These are phyloP conservation scores for Lerista edwardsae DNA, from an alignment of 2,797 vertebrate species.

Conservation along the genomic window DNA sequence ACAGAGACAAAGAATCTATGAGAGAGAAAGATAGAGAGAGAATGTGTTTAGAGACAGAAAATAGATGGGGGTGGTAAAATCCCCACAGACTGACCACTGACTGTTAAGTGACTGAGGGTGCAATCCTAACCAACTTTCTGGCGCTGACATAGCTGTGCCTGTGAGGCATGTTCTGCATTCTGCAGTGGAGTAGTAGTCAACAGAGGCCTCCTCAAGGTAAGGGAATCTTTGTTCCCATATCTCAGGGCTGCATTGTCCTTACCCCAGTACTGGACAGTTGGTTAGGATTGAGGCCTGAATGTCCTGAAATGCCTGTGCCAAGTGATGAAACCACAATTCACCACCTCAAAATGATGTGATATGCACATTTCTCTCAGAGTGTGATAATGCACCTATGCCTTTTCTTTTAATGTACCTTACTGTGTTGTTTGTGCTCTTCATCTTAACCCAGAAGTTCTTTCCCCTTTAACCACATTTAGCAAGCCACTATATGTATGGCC, in stretches of 20 bases:
- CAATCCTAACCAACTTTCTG: not conserved
- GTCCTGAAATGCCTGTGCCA: not conserved
- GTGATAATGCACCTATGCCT: too few species aligned
- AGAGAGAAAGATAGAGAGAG: not conserved
- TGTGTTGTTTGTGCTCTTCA: not conserved
- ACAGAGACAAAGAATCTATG: too few species aligned
- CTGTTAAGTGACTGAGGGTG: too few species aligned
- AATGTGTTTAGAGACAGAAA: not conserved
- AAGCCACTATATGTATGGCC: not conserved
- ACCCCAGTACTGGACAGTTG: too few species aligned
- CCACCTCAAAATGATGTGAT: not conserved
- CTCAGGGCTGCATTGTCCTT: too few species aligned
- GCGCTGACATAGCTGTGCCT: too few species aligned
- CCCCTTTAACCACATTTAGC: slow-evolving; percentile 7
- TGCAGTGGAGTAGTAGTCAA: too few species aligned
- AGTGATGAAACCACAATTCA: not conserved
- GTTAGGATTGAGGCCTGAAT: too few species aligned
- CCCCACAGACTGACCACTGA: not conserved
- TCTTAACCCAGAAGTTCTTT: not conserved
- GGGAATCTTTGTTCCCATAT: too few species aligned
- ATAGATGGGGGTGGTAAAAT: not conserved
- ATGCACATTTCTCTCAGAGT: not conserved
- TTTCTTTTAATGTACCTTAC: not conserved
- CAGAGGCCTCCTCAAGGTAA: too few species aligned
- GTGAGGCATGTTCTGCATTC: too few species aligned